These are phyloP conservation scores for Leguminivora glycinivorella DNA, from an alignment of 1,140 invertebrate genomes.

Conservation along the genomic window DNA sequence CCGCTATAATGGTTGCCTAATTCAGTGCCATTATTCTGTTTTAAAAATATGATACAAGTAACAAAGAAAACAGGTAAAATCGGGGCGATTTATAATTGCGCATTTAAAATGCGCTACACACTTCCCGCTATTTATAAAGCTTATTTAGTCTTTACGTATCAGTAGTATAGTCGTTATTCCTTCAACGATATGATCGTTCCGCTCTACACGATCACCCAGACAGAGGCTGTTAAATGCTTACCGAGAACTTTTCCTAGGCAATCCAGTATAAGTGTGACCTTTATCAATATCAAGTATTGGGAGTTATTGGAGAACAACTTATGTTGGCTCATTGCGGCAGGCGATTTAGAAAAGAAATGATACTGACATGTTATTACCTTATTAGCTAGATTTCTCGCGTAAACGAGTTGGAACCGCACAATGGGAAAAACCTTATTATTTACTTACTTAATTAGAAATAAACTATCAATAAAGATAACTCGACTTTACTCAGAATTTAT, in stretches of 20 bases:
- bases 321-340: too few relatives aligned
- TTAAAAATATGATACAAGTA: not conserved
- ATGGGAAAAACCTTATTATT: not conserved
- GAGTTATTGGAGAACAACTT: not conserved
- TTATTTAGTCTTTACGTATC: not conserved
- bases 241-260: not conserved
- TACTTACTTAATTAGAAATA: not conserved
- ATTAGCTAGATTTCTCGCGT: constrained; percentile 9
- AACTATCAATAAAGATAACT: not conserved
- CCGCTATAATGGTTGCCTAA: too few relatives aligned
- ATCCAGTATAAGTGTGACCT: too few relatives aligned
- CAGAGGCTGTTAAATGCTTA: not conserved
- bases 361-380: too few relatives aligned
- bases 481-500: too few relatives aligned
- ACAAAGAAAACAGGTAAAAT: not conserved
- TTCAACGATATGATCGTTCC: not conserved
- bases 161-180: not conserved
- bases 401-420: not conserved
- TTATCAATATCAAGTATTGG: too few relatives aligned
- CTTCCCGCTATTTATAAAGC: not conserved
- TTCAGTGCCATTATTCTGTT: too few relatives aligned
- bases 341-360: too few relatives aligned
- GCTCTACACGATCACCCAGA: not conserved
- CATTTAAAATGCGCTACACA: not conserved
- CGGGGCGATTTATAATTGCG: not conserved